Percentiles rank a stretch among this genome's conserved stretches.
These are phyloP conservation scores for Myotis planiceps DNA, from an alignment of 2,797 vertebrate genomes.

Conservation along the genomic window DNA sequence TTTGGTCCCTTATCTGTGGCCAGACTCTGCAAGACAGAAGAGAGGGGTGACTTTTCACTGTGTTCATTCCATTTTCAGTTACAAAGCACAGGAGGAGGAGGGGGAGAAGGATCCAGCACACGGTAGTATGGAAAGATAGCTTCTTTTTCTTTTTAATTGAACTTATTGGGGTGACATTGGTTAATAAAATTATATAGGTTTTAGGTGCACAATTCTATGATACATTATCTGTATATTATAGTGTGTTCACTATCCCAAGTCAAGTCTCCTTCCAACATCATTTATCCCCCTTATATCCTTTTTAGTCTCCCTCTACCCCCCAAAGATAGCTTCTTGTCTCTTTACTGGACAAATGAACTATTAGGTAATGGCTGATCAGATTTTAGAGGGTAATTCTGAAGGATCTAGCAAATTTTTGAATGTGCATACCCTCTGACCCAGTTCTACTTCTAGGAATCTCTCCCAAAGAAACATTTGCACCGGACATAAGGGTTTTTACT, in stretches of 20 bases:
- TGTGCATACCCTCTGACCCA: neutral
- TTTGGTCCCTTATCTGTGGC: conserved; percentile 89
- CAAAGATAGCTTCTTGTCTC: neutral
- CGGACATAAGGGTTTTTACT: neutral
- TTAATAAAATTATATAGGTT: neutral
- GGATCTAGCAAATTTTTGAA: neutral
- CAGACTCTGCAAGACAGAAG: conserved; percentile 84
- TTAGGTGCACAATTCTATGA: neutral
- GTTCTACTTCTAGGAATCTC: conserved; percentile 29
- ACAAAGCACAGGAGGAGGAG: neutral
- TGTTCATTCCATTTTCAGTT: neutral
- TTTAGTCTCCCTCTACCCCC: neutral
- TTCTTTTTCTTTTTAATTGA: neutral
- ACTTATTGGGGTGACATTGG: neutral
- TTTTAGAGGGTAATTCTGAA: neutral
- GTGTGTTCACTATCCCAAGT: neutral
- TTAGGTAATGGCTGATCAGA: neutral
- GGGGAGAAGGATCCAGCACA: neutral
- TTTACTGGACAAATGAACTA: neutral
- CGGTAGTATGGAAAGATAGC: neutral
- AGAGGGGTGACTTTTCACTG: neutral
- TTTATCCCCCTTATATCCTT: neutral
- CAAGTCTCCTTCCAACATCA: neutral
- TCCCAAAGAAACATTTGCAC: neutral
- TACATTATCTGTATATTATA: neutral